Conservation (phyloP, 2,888 invertebrate species). For the Protonemura montana region DNA sequence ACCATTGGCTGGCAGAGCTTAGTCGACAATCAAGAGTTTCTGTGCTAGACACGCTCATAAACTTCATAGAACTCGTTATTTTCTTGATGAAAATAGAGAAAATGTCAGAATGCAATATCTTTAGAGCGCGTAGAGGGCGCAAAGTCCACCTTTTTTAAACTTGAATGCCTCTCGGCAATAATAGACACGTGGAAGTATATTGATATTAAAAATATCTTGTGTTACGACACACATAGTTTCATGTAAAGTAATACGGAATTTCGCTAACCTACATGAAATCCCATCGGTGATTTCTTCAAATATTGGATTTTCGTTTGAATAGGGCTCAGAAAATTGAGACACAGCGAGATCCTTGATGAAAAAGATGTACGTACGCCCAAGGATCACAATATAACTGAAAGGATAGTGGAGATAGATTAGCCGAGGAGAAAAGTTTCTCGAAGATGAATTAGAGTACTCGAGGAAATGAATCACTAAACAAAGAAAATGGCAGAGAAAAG, state of each 20-base stretch:
- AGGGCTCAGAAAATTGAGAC: neutral
- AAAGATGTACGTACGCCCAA: neutral
- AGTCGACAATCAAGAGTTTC: neutral
- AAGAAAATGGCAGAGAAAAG: slow-evolving; percentile 35
- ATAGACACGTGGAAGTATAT: too few relatives aligned
- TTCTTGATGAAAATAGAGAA: neutral
- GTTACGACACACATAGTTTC: neutral
- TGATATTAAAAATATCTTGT: neutral
- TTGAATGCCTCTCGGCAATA: too few relatives aligned
- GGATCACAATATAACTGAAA: slow-evolving; percentile 17
- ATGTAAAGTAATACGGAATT: neutral
- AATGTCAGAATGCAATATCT: neutral
- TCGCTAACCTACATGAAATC: neutral
- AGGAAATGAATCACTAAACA: slow-evolving; percentile 29
- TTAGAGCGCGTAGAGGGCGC: too few relatives aligned
- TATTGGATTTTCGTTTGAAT: neutral
- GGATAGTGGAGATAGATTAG: neutral
- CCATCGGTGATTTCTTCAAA: neutral
- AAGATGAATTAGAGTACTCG: slow-evolving; percentile 34
- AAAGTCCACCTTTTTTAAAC: too few relatives aligned
- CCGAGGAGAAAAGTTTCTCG: slow-evolving; percentile 2
- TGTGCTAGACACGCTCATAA: neutral
- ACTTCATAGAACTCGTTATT: neutral
- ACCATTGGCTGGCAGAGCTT: neutral
- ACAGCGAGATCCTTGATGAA: neutral